These are phyloP conservation scores for Nycteola revayana DNA, from an alignment of 2,888 invertebrate genomes.

Conservation along the genomic window DNA sequence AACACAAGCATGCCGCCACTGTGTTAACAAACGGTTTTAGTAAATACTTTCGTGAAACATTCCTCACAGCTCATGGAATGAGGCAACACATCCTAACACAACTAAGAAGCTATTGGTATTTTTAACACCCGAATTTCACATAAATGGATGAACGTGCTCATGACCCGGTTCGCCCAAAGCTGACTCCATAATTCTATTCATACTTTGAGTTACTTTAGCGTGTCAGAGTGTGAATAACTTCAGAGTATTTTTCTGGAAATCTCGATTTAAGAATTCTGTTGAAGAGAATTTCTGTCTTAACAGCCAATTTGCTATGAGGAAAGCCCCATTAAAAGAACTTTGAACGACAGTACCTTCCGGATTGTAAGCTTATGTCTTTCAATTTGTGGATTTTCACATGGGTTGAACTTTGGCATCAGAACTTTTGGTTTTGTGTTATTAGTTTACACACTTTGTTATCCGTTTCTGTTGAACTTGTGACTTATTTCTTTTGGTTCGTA, in stretches of 20 bases:
- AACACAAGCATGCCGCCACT: constrained; percentile 46
- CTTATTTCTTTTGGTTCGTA: too few relatives aligned
- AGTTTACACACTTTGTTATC: constrained; percentile 12
- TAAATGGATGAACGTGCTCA: constrained; percentile 50
- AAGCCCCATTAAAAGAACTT: constrained; percentile 33
- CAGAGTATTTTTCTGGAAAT: constrained; percentile 31
- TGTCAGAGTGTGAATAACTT: constrained; percentile 54
- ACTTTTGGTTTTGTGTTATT: constrained; percentile 18
- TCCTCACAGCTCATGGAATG: constrained; percentile 25
- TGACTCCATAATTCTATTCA: constrained; percentile 59
- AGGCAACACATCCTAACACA: constrained; percentile 24
- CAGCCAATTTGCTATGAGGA: constrained; percentile 32
- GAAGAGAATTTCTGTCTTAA: constrained; percentile 29
- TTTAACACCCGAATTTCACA: constrained; percentile 48
- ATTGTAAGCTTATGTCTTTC: constrained; percentile 27
- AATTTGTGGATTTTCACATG: constrained; percentile 25
- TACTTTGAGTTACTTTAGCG: constrained; percentile 55
- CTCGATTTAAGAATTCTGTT: constrained; percentile 22
- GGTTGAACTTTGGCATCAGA: constrained; percentile 17
- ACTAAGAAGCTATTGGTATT: constrained; percentile 24
- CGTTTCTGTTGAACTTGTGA: too few relatives aligned
- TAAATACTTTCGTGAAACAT: constrained; percentile 35
- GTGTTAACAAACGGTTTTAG: constrained; percentile 64
- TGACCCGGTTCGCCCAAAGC: constrained; percentile 39
- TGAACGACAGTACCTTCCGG: constrained; percentile 26